phyloP scores from a whole-genome alignment of 2,113 vertebrate genomes.

The Oryzias javanicus region DNA sequence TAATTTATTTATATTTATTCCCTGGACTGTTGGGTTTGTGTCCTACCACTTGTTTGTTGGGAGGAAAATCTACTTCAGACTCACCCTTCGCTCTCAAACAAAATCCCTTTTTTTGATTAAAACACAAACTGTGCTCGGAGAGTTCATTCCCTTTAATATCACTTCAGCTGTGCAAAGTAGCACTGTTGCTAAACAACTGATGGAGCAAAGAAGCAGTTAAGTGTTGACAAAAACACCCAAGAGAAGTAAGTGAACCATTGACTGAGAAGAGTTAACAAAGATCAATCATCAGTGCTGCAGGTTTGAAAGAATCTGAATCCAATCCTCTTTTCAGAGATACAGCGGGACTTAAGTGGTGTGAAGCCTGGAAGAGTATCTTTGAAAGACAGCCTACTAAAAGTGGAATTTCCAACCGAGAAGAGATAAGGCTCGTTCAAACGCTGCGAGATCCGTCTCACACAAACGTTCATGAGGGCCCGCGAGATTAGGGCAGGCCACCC shows the following conservation, averaged over 20 bases:
- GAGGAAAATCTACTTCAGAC: slow-evolving; percentile 21
- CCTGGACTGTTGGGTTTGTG: slow-evolving; percentile 16
- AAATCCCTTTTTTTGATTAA: slow-evolving; percentile 25
- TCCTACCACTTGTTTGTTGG: slow-evolving; percentile 26
- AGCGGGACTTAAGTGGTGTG: too few relatives aligned
- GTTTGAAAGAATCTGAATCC: too few relatives aligned
- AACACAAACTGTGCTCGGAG: slow-evolving; percentile 26
- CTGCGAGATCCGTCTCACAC: too few relatives aligned
- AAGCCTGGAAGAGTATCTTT: too few relatives aligned
- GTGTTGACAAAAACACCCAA: slow-evolving; percentile 38
- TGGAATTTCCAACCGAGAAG: too few relatives aligned
- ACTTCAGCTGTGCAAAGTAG: slow-evolving; percentile 47
- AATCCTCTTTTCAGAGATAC: too few relatives aligned
- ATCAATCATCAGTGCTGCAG: slow-evolving; percentile 15
- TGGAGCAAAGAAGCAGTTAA: slow-evolving; percentile 41
- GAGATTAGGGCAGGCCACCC: too few relatives aligned
- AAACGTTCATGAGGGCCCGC: too few relatives aligned
- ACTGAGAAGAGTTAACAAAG: slow-evolving; percentile 1
- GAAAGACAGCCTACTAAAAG: too few relatives aligned
- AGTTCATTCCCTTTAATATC: slow-evolving; percentile 61
- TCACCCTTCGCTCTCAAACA: slow-evolving; percentile 35
- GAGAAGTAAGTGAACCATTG: slow-evolving; percentile 8
- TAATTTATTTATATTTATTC: slow-evolving; percentile 13
- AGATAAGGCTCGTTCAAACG: too few relatives aligned
- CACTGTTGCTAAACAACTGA: slow-evolving; percentile 39